A percentile compares a stretch with the other conserved stretches of the same genome.
These are phyloP conservation scores for Hyperoodon ampullatus DNA, from an alignment of 2,113 vertebrate species.

Conservation along the genomic window DNA sequence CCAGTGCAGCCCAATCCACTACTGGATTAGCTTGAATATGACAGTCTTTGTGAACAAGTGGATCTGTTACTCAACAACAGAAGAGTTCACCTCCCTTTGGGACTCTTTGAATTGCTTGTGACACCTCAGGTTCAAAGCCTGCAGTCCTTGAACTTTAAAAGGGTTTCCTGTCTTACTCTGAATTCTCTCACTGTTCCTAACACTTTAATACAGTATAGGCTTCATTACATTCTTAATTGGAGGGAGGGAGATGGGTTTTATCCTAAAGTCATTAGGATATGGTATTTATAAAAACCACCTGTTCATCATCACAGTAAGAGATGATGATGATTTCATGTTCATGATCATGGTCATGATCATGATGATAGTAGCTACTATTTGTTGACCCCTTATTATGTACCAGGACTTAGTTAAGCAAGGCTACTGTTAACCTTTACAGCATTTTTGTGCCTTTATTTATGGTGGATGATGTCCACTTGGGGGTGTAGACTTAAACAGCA, in stretches of 20 bases:
- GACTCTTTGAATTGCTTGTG: background rate
- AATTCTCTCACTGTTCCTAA: background rate
- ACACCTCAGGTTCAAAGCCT: background rate
- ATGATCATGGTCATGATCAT: background rate
- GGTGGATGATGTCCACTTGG: background rate
- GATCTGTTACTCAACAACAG: background rate
- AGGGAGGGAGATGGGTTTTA: background rate
- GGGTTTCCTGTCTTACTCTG: background rate
- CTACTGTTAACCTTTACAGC: background rate
- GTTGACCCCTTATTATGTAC: background rate
- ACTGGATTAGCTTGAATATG: background rate
- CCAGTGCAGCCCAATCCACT: background rate
- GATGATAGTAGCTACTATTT: background rate
- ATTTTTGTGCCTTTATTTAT: constrained; percentile 7
- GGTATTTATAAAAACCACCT: background rate
- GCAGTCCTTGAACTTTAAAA: background rate
- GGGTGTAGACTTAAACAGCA: background rate
- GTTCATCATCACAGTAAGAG: background rate
- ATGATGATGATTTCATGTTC: background rate
- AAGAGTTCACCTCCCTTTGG: background rate
- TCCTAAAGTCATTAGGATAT: background rate
- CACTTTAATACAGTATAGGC: background rate
- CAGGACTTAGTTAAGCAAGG: constrained; percentile 3
- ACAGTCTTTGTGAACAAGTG: background rate
- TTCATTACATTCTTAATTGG: background rate